These are phyloP conservation scores for Steinernema carpocapsae DNA, from an alignment of 2,888 invertebrate species.

Conservation along the genomic window DNA sequence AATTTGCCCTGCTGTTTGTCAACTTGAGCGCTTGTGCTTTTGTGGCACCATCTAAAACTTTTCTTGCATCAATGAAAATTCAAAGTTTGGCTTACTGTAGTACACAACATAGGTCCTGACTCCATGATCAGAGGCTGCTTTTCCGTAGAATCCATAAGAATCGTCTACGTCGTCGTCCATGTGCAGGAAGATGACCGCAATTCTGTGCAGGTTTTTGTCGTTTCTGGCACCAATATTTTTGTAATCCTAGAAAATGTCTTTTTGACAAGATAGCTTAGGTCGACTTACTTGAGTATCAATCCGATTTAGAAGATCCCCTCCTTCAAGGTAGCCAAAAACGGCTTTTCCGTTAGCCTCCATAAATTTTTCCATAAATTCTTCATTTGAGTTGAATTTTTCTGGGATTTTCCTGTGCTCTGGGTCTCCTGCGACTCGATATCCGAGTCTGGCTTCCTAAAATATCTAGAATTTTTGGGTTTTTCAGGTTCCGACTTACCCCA, in stretches of 20 bases:
- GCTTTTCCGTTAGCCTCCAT: no score
- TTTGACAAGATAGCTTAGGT: no score
- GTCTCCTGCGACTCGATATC: neutral
- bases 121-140: neutral
- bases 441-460: neutral
- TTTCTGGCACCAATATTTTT: no score
- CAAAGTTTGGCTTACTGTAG: neutral
- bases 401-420: neutral
- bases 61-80: no score
- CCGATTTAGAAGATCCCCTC: neutral
- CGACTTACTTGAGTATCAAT: neutral
- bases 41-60: no score
- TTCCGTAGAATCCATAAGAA: neutral
- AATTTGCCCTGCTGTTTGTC: no score
- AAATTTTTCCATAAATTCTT: neutral
- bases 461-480: no score
- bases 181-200: neutral
- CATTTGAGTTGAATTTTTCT: neutral
- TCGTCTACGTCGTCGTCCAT: neutral
- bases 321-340: neutral
- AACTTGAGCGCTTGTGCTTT: no score
- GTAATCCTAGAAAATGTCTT: no score
- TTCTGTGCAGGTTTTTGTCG: neutral
- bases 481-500: no score
- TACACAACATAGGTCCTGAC: neutral